Evolutionary conservation across 1,140 invertebrate genomes (phyloP).

Genomic region (Diprion similis): DNA sequence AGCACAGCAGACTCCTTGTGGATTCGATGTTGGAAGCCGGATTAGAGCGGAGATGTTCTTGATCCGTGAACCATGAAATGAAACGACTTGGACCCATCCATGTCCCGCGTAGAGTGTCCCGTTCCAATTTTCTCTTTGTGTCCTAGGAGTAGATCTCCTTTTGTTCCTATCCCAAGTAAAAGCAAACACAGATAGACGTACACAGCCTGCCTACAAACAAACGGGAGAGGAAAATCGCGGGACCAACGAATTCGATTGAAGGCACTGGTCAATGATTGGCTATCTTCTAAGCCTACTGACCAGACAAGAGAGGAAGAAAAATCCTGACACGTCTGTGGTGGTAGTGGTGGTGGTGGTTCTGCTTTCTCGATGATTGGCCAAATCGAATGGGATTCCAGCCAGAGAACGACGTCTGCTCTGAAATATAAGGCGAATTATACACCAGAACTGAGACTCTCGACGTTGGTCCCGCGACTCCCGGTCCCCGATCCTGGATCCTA

Average conservation of each 20-base stretch:
- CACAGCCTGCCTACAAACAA: not conserved
- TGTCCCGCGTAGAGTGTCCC: not conserved
- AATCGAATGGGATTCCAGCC: too few species aligned
- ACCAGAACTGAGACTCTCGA: not conserved
- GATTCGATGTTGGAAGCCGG: not conserved
- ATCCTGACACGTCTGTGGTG: too few species aligned
- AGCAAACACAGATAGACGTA: too few species aligned
- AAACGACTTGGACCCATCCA: slow-evolving; percentile 32
- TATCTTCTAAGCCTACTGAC: not conserved
- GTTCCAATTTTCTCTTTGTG: not conserved
- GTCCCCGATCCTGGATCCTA: not conserved
- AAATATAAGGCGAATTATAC: too few species aligned
- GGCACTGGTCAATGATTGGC: not conserved
- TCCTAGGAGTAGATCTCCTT: not conserved
- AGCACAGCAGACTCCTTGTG: too few species aligned
- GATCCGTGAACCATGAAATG: slow-evolving; percentile 39
- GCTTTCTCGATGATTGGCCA: too few species aligned
- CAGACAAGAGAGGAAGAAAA: too few species aligned
- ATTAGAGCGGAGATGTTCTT: slow-evolving; percentile 34
- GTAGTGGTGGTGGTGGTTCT: too few species aligned
- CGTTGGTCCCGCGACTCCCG: slow-evolving; percentile 11
- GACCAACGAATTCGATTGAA: not conserved
- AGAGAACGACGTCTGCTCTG: too few species aligned
- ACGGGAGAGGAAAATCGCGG: not conserved
- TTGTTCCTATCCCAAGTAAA: not conserved